Evolutionary conservation across 2,113 vertebrate genomes (phyloP).

Genomic region (Pygoscelis antarcticus): DNA sequence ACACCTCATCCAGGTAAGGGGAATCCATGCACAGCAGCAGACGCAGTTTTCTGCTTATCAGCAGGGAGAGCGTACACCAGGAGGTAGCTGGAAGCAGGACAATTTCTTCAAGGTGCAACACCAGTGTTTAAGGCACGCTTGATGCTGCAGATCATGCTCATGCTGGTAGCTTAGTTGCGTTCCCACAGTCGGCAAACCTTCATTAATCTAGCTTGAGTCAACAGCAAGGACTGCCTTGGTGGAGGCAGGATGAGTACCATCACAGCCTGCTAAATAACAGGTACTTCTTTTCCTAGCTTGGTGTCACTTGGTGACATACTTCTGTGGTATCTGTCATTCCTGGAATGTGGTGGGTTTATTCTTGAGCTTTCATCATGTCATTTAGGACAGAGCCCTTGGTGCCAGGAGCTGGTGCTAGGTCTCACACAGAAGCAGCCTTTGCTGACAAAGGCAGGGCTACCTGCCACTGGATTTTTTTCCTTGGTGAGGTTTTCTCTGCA

Average conservation of each 20-base stretch:
- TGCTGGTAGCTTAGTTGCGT: neutral
- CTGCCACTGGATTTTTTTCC: neutral
- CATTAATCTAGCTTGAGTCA: neutral
- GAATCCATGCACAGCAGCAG: neutral
- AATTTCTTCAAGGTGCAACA: neutral
- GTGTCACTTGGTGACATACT: neutral
- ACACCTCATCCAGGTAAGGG: neutral
- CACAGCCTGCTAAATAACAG: neutral
- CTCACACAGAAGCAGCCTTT: neutral
- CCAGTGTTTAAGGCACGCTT: neutral
- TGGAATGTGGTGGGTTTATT: accelerated
- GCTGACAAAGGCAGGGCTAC: neutral
- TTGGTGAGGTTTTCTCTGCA: neutral
- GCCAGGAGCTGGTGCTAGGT: neutral
- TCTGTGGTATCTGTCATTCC: neutral
- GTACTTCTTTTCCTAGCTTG: too few species aligned
- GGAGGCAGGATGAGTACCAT: neutral
- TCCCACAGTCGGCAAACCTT: neutral
- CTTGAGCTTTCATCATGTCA: neutral
- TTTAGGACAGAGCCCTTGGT: neutral
- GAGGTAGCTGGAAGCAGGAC: neutral
- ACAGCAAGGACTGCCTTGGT: neutral
- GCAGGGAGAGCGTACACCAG: neutral
- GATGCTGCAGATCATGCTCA: neutral
- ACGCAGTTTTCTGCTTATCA: neutral